Conservation (phyloP, 2,113 vertebrate species). For the Notothenia coriiceps region DNA sequence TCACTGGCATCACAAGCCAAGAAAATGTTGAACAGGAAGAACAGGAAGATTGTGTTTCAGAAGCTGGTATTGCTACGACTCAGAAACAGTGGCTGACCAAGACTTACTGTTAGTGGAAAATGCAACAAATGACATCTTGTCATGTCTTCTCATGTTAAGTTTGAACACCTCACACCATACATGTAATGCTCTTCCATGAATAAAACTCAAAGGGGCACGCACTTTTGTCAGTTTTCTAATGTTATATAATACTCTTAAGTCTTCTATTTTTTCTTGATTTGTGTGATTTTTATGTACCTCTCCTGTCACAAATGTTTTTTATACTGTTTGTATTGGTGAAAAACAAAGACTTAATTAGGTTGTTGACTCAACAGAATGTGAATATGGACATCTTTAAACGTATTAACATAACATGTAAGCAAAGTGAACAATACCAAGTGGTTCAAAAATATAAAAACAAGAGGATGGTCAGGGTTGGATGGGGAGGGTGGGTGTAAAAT, state of each 20-base stretch:
- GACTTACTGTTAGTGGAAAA: not conserved
- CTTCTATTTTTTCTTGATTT: not conserved
- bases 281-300: not conserved
- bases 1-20: conserved; percentile 14
- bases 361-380: not conserved
- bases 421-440: not conserved
- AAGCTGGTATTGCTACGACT: not conserved
- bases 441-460: not conserved
- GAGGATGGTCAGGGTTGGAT: not conserved
- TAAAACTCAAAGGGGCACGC: not conserved
- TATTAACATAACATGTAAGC: not conserved
- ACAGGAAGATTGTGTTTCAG: not conserved
- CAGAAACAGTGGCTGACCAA: not conserved
- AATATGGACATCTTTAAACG: not conserved
- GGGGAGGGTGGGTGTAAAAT: too few relatives aligned
- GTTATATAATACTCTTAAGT: not conserved
- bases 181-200: not conserved
- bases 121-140: not conserved
- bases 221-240: not conserved
- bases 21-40: not conserved
- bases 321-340: too few relatives aligned
- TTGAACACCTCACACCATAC: not conserved
- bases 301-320: not conserved
- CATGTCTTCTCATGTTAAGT: not conserved
- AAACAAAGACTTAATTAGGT: not conserved